Evolutionary conservation across 1,140 invertebrate genomes (phyloP).

Genomic region (Riptortus pedestris): DNA sequence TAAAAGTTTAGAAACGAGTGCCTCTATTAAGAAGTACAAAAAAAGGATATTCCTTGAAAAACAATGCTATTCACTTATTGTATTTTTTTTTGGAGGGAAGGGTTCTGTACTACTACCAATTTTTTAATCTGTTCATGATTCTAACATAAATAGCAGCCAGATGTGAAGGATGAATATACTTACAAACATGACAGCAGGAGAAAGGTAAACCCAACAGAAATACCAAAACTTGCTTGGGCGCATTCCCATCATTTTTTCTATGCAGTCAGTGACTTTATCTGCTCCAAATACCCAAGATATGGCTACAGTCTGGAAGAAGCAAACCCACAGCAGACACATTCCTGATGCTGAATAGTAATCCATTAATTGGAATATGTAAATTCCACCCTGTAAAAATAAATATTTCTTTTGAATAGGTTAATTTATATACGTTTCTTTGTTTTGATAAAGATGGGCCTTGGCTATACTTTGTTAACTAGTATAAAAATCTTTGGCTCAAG

Average conservation of each 20-base stretch:
- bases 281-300: slow-evolving; percentile 58
- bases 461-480: no score
- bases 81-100: neutral
- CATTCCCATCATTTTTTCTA: slow-evolving; percentile 57
- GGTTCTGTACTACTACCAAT: no score
- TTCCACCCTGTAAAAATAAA: slow-evolving; percentile 49
- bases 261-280: slow-evolving; percentile 47
- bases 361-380: slow-evolving; percentile 61
- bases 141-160: no score
- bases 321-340: slow-evolving; percentile 55
- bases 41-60: no score
- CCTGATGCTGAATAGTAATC: slow-evolving; percentile 61
- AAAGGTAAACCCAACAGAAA: slow-evolving; percentile 50
- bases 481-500: no score
- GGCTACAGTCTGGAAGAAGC: slow-evolving; percentile 52
- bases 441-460: no score
- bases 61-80: neutral
- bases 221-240: slow-evolving; percentile 48
- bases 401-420: no score
- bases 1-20: no score
- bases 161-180: slow-evolving; percentile 36
- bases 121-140: no score
- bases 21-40: no score
- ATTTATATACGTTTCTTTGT: no score
- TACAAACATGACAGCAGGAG: slow-evolving; percentile 51